These are phyloP conservation scores for Coelopa frigida DNA, from an alignment of 1,140 invertebrate species.

Conservation along the genomic window DNA sequence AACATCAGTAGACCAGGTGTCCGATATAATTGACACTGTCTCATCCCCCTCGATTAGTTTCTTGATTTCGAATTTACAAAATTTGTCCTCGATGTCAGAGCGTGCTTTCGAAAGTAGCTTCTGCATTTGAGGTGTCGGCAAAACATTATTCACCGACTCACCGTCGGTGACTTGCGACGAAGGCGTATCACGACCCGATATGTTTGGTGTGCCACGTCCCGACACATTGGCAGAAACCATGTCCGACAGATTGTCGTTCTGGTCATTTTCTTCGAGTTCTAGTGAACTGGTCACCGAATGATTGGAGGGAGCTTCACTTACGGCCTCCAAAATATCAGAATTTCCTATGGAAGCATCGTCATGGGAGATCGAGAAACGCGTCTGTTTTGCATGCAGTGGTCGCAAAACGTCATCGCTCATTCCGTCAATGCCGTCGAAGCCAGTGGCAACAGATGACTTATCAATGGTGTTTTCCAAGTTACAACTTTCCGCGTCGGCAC, in stretches of 20 bases:
- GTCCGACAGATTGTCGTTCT: slow-evolving; percentile 89
- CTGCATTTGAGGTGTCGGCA: slow-evolving; percentile 48
- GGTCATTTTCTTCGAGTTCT: slow-evolving; percentile 79
- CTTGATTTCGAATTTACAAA: slow-evolving; percentile 97
- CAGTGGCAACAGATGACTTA: slow-evolving; percentile 24
- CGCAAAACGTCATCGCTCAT: slow-evolving; percentile 35
- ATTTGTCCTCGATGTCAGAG: slow-evolving; percentile 95
- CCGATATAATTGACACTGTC: slow-evolving; percentile 89
- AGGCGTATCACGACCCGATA: slow-evolving; percentile 84
- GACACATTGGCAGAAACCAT: slow-evolving; percentile 96
- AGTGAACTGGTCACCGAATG: slow-evolving; percentile 90
- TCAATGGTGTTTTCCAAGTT: slow-evolving; percentile 20
- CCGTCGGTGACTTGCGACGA: slow-evolving; percentile 84
- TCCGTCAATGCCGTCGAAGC: slow-evolving; percentile 30
- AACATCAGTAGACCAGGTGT: slow-evolving; percentile 97
- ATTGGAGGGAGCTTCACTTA: slow-evolving; percentile 90
- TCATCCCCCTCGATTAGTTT: slow-evolving; percentile 86
- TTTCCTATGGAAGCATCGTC: slow-evolving; percentile 82
- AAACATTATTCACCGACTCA: slow-evolving; percentile 51
- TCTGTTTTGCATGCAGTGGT: slow-evolving; percentile 17
- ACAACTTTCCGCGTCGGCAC: slow-evolving; percentile 18
- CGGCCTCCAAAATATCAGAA: slow-evolving; percentile 89
- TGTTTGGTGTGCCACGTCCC: slow-evolving; percentile 71
- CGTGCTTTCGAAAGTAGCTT: slow-evolving; percentile 67
- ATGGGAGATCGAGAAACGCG: slow-evolving; percentile 76